A percentile compares a stretch with the other conserved stretches of the same genome.
Conservation (phyloP, 1,140 invertebrate species). For the Heliconius melpomene region DNA sequence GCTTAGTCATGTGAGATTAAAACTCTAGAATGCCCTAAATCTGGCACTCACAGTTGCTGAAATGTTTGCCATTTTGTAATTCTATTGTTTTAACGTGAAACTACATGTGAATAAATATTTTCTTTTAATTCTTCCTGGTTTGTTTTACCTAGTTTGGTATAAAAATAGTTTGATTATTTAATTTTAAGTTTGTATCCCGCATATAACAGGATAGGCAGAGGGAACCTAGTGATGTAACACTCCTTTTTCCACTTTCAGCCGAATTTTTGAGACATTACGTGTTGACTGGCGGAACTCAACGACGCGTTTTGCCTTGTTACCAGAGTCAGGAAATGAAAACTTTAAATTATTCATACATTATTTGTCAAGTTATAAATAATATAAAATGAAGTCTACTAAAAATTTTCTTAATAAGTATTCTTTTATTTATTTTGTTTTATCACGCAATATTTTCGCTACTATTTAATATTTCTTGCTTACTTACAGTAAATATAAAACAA, state of each 20-base stretch:
- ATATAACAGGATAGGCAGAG: no score
- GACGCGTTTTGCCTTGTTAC: no score
- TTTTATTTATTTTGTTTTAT: background rate
- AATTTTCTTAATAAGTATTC: background rate
- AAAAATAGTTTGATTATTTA: background rate
- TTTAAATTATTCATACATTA: no score
- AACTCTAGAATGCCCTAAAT: constrained; percentile 11
- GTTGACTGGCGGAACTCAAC: no score
- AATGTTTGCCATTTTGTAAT: constrained; percentile 3
- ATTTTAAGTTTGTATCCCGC: no score
- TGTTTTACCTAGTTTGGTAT: no score
- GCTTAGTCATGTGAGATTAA: constrained; percentile 14
- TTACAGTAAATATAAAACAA: background rate
- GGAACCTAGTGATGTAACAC: background rate
- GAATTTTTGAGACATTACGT: no score
- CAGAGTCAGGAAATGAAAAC: no score
- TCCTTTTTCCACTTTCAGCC: no score
- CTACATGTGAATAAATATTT: background rate
- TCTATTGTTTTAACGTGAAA: background rate
- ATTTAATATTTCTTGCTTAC: background rate
- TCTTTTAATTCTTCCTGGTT: background rate
- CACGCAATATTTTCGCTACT: background rate
- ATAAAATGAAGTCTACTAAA: background rate
- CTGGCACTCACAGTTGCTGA: constrained; percentile 7
- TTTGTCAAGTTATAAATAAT: no score